Evolutionary conservation across 2,113 vertebrate species (phyloP).

Genomic region (Canis aureus): DNA sequence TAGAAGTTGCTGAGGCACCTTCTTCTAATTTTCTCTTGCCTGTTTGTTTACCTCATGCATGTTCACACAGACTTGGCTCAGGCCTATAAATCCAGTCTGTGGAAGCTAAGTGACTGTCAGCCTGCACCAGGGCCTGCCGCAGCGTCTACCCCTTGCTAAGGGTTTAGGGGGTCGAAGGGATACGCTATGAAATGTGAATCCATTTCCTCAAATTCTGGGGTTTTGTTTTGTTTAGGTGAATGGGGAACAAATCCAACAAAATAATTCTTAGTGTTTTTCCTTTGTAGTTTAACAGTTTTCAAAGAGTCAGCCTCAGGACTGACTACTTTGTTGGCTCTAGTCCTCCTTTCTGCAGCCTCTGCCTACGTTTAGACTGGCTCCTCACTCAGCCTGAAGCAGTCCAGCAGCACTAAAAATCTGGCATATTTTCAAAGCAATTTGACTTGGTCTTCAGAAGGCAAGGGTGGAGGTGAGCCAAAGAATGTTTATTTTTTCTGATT

Average conservation of each 20-base stretch:
- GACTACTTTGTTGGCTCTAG: not conserved
- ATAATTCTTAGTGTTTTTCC: not conserved
- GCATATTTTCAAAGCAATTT: not conserved
- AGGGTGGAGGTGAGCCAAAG: not conserved
- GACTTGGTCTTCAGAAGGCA: not conserved
- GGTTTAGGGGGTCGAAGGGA: not conserved
- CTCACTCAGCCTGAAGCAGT: not conserved
- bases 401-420: not conserved
- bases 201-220: not conserved
- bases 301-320: not conserved
- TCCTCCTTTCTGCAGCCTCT: not conserved
- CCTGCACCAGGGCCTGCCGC: not conserved
- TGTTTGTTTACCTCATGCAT: not conserved
- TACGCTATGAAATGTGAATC: not conserved
- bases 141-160: not conserved
- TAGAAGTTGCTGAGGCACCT: not conserved
- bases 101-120: not conserved
- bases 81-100: not conserved
- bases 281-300: not conserved
- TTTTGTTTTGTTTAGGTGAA: not conserved
- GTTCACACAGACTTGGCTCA: not conserved
- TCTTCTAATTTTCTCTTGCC: not conserved
- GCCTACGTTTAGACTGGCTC: not conserved
- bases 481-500: not conserved
- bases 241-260: not conserved